Evolutionary conservation across 2,113 vertebrate genomes (phyloP), one percentile per base, ranked within the genome.

Genomic region (Cyprinodon brontotheroides): DNA sequence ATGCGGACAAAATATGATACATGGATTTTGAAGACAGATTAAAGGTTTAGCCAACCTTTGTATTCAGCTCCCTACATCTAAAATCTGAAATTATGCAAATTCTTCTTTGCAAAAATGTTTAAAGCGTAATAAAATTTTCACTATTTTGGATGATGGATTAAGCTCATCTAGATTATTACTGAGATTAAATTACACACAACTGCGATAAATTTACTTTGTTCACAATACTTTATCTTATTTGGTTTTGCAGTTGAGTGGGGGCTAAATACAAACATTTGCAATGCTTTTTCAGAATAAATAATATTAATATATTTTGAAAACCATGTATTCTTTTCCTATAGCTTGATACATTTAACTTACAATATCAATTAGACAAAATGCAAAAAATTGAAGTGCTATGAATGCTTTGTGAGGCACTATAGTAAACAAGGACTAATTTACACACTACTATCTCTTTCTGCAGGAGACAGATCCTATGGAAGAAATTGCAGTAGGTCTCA

Each of bases 401-500:
- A 20, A 57, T 57, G n/a, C 50, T 57, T 57, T 57, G 20, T 20
- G 9, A n/a, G 50, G 50, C 17, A 57, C 7, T 64, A 9, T 12
- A 62, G 69, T 36, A 45, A 75, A 74, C 62, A 4, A 11, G 39
- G 61, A 59, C 12, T 57, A 36, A 38, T 41, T 22, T 40, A 50
- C 39, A 64, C 47, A 39, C 39, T 53, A 2, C 65, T 36, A 70
- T 70, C 71, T 47, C 40, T 74, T 77, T 63, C 60, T 89, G 65
- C 87, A 94, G 94, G 94, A 95, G 63, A 92, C 88, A 15, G 93
- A 95, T 82, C 93, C 91, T 20, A 86, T 95, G 94, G 92, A 95
- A 82, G 92, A 36, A 0, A 95, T 95, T 73, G 94, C 94, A 70
- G 94, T 95, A 90, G 92, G 94, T 70, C 20, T 4, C 7, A 61